Conservation (phyloP, 2,888 invertebrate genomes). For the Lithophane ornitopus region DNA sequence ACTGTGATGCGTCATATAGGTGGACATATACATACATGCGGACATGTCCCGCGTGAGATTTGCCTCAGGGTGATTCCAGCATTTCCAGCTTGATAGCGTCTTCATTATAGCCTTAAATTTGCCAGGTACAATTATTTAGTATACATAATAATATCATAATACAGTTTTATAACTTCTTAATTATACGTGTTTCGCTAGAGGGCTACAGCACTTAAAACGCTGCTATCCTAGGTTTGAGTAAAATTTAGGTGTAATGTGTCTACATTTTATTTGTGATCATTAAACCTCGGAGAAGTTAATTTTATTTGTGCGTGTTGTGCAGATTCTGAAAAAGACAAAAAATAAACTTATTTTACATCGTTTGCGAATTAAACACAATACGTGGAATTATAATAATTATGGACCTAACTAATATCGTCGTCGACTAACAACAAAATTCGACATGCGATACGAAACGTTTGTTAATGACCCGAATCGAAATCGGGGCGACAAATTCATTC, state of each 20-base stretch:
- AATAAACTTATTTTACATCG: neutral
- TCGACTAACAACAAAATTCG: neutral
- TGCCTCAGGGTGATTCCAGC: neutral
- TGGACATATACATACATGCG: no score
- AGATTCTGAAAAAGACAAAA: slow-evolving; percentile 41
- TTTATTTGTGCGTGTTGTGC: slow-evolving; percentile 11
- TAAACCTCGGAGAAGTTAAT: slow-evolving; percentile 1
- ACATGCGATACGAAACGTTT: neutral
- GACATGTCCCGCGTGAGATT: neutral
- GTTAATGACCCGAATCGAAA: neutral
- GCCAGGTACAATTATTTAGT: slow-evolving; percentile 32
- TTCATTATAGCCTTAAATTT: neutral
- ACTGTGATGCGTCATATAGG: no score
- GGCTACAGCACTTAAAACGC: slow-evolving; percentile 13
- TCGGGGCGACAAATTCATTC: neutral
- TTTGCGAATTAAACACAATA: neutral
- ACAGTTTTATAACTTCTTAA: slow-evolving; percentile 25
- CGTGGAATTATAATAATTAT: no score
- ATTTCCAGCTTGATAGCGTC: neutral
- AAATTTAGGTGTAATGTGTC: neutral
- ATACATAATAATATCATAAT: slow-evolving; percentile 17
- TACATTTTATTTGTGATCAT: neutral
- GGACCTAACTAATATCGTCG: neutral
- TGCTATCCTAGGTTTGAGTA: slow-evolving; percentile 22
- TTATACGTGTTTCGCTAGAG: slow-evolving; percentile 4